Evolutionary conservation across 2,888 invertebrate species (phyloP).

Genomic region (Eucriotettix oculatus): DNA sequence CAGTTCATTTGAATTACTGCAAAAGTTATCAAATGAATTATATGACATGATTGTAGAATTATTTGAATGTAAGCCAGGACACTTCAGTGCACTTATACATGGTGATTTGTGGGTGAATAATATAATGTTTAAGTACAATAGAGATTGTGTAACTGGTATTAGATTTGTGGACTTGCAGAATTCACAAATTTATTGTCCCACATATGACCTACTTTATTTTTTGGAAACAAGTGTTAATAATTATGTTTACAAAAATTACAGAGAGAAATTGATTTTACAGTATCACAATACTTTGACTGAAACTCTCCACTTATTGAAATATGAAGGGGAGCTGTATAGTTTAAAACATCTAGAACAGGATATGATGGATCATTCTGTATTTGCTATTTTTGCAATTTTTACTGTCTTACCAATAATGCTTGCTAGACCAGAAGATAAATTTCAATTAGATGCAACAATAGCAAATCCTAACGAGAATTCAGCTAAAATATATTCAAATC

Average conservation of each 20-base stretch:
- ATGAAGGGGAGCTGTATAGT: background rate
- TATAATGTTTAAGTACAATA: slow-evolving; percentile 6
- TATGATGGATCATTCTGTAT: background rate
- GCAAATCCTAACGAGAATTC: too few species aligned
- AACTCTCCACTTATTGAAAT: background rate
- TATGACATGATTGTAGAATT: background rate
- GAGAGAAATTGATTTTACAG: background rate
- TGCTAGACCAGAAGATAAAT: too few species aligned
- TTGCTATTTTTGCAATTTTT: background rate
- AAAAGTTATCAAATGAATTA: background rate
- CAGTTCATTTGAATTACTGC: background rate
- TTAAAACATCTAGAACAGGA: background rate
- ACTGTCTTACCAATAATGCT: background rate
- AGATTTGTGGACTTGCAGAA: slow-evolving; percentile 9
- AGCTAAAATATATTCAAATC: too few species aligned
- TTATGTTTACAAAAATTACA: background rate
- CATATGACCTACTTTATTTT: background rate
- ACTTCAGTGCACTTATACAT: slow-evolving; percentile 3
- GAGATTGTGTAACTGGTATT: background rate
- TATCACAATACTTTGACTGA: background rate
- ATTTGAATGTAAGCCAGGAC: background rate
- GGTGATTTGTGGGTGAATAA: slow-evolving; percentile 11
- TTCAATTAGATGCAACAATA: too few species aligned
- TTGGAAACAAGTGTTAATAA: background rate
- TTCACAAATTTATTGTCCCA: background rate